Base-by-base conservation (phyloP, 2,797 vertebrate genomes). In the Channallabes apus region DNA sequence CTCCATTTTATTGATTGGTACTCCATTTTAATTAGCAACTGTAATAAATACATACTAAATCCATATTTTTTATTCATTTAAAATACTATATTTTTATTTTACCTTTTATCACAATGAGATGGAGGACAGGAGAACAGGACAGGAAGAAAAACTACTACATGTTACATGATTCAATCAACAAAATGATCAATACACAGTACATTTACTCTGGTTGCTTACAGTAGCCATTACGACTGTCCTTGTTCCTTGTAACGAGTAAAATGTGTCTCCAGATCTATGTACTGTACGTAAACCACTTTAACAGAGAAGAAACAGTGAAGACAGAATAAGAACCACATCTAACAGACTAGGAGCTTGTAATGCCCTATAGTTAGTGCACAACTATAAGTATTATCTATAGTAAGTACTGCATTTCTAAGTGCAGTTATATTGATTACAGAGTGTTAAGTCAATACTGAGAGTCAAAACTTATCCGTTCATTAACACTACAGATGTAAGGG, bases 391-490 rank as follows among this genome's bases (percentile, higher is more conserved):
- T 85, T 75, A 41, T 38, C 54, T 61, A 51, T 51, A 51, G 46
- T 51, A 73, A 18, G 35, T 75, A 32, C 75, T 71, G 24, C 54
- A 35, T 86, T 69, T 71, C 35, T 86, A 67, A 61, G 27, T 2
- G n/a, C 41, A 51, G 73, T 35, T 15, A 58, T 65, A 56, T 58
- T n/a, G 29, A 72, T 32, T 35, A 17, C 51, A 68, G 35, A 61
- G 17, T 35, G 56, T 32, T 64, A 32, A 54, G 64, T 54, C 32
- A 54, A 79, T 59, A 80, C 22, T 59, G 51, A 46, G 38, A 75
- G 58, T 81, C 32, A 72, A 51, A 58, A 83, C 22, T 20, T 6
- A 20, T 58, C 46, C 6, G 27, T 69, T 67, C 32, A 72, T 67
- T 72, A 86, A 38, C 56, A 73, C 17, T 38, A 68, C 12, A 80